A percentile compares a stretch with the other conserved stretches of the same genome.
Evolutionary conservation across 2,113 vertebrate species (phyloP).

Genomic region (Pithys albifrons): DNA sequence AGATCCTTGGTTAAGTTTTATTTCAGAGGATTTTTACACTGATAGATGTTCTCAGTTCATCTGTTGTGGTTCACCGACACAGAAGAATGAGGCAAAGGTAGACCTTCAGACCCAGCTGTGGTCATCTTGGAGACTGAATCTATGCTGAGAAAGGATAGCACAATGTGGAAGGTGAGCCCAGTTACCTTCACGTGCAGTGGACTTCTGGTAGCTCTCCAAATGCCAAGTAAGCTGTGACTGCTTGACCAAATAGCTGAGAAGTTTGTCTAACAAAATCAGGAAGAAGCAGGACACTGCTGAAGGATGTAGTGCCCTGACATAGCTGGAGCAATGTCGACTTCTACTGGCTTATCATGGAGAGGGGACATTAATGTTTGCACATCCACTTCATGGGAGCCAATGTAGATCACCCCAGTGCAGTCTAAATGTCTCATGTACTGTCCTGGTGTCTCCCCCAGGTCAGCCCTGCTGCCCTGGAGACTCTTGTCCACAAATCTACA

Average conservation of each 20-base stretch:
- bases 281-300: not conserved
- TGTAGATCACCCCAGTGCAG: fast-evolving
- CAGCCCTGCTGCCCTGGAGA: not conserved
- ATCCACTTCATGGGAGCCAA: not conserved
- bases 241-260: not conserved
- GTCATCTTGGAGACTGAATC: not conserved
- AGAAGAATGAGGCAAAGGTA: not conserved
- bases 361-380: not conserved
- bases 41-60: not conserved
- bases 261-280: not conserved
- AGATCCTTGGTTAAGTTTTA: conserved; percentile 15
- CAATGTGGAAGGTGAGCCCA: not conserved
- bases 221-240: not conserved
- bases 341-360: not conserved
- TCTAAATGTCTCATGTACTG: not conserved
- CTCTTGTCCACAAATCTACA: not conserved
- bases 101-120: not conserved
- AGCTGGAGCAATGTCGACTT: not conserved
- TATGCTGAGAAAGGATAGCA: not conserved
- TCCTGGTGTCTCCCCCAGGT: fast-evolving
- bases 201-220: not conserved
- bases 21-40: conserved; percentile 1
- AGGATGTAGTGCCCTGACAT: fast-evolving
- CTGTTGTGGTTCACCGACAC: not conserved
- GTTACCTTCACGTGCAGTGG: not conserved